phyloP scores from a whole-genome alignment of 2,797 vertebrate genomes.

The Sternarchorhynchus goeldii region DNA sequence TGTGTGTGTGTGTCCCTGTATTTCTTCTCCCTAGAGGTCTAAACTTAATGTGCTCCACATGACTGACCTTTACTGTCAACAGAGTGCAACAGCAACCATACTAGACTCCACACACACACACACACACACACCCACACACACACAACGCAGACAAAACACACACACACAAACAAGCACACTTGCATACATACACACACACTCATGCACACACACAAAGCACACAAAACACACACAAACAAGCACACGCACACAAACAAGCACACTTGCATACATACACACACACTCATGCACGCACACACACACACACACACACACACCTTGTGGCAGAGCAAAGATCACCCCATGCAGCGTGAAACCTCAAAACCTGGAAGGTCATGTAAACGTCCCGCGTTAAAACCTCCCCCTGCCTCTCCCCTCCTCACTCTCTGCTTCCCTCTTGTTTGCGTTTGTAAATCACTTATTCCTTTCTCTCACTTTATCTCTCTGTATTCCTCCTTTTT shows the following conservation, averaged over 20 bases:
- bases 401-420: slow-evolving; percentile 50
- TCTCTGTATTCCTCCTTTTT: neutral
- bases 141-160: slow-evolving; percentile 29
- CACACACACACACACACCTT: slow-evolving; percentile 22
- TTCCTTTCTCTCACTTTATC: neutral
- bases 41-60: slow-evolving; percentile 45
- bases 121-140: slow-evolving; percentile 41
- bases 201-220: slow-evolving; percentile 28
- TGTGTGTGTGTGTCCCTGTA: slow-evolving; percentile 14
- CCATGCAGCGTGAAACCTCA: slow-evolving; percentile 18
- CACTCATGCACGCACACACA: too few species aligned
- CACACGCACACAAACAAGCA: slow-evolving; percentile 32
- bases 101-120: slow-evolving; percentile 26
- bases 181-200: slow-evolving; percentile 21
- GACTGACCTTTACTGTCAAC: slow-evolving; percentile 55
- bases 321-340: slow-evolving; percentile 3
- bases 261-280: slow-evolving; percentile 35
- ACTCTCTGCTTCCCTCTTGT: neutral
- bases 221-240: slow-evolving; percentile 39
- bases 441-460: neutral
- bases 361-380: slow-evolving; percentile 18
- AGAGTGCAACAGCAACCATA: slow-evolving; percentile 36
- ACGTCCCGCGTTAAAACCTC: neutral
- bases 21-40: slow-evolving; percentile 45
- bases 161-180: slow-evolving; percentile 35